These are phyloP conservation scores for Notodonta dromedarius DNA, from an alignment of 2,888 invertebrate genomes.

Conservation along the genomic window DNA sequence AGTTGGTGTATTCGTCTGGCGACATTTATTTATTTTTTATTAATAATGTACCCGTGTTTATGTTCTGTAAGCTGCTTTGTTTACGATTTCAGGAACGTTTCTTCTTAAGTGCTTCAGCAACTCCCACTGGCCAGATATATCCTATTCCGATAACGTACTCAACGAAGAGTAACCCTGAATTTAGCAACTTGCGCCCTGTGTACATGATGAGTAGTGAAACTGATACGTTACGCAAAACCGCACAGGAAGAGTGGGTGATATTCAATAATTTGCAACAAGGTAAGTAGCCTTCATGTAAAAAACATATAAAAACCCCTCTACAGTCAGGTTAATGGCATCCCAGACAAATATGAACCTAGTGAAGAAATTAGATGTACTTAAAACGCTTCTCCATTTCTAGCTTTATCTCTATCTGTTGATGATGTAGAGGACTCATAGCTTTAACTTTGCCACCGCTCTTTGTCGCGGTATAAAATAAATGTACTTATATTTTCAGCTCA, in stretches of 20 bases:
- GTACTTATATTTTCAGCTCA: slow-evolving; percentile 72
- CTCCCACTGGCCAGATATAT: slow-evolving; percentile 61
- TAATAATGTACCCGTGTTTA: neutral
- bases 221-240: slow-evolving; percentile 50
- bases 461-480: too few relatives aligned
- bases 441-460: too few relatives aligned
- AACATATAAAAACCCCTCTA: too few relatives aligned
- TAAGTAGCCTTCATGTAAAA: slow-evolving; percentile 63
- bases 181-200: slow-evolving; percentile 56
- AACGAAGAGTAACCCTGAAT: slow-evolving; percentile 60
- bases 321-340: too few relatives aligned
- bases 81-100: slow-evolving; percentile 79
- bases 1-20: too few relatives aligned
- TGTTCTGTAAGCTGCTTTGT: neutral
- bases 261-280: slow-evolving; percentile 87
- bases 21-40: slow-evolving; percentile 11
- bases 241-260: slow-evolving; percentile 84
- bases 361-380: too few relatives aligned
- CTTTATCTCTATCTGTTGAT: too few relatives aligned
- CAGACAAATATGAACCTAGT: too few relatives aligned
- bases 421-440: too few relatives aligned
- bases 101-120: slow-evolving; percentile 68
- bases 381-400: too few relatives aligned
- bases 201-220: slow-evolving; percentile 76
- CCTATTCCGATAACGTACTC: slow-evolving; percentile 76